Evolutionary conservation across 2,888 invertebrate species (phyloP).

Genomic region (Liopterus haemorrhoidalis): DNA sequence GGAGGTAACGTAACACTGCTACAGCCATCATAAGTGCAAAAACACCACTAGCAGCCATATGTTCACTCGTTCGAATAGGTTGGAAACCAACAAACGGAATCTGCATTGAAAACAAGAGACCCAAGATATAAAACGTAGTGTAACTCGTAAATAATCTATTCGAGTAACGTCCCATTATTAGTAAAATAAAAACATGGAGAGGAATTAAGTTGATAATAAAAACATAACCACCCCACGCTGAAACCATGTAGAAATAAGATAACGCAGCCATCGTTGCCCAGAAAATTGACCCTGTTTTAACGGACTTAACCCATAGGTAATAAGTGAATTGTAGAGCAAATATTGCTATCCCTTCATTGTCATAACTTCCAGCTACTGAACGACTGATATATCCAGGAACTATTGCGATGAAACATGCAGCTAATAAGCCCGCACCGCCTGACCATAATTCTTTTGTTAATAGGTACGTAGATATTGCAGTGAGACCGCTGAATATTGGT

Average conservation of each 20-base stretch:
- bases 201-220: constrained; percentile 99
- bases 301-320: constrained; percentile 95
- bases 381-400: constrained; percentile 98
- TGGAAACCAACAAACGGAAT: constrained; percentile 95
- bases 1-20: constrained; percentile 78
- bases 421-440: constrained; percentile 92
- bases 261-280: constrained; percentile 93
- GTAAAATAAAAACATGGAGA: constrained; percentile 88
- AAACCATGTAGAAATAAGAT: constrained; percentile 99
- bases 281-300: constrained; percentile 95
- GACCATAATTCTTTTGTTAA: constrained; percentile 97
- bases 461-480: constrained; percentile 95
- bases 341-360: constrained; percentile 99
- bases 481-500: constrained; percentile 95
- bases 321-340: constrained; percentile 99
- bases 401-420: constrained; percentile 98
- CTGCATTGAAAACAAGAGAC: constrained; percentile 95
- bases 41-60: constrained; percentile 98
- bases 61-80: constrained; percentile 97
- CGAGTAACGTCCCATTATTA: constrained; percentile 94
- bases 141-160: constrained; percentile 90
- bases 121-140: constrained; percentile 93
- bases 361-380: constrained; percentile 98
- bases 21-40: constrained; percentile 90
- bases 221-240: constrained; percentile 99